phyloP scores from a whole-genome alignment of 1,140 invertebrate species.

The Drosophila ananassae region DNA sequence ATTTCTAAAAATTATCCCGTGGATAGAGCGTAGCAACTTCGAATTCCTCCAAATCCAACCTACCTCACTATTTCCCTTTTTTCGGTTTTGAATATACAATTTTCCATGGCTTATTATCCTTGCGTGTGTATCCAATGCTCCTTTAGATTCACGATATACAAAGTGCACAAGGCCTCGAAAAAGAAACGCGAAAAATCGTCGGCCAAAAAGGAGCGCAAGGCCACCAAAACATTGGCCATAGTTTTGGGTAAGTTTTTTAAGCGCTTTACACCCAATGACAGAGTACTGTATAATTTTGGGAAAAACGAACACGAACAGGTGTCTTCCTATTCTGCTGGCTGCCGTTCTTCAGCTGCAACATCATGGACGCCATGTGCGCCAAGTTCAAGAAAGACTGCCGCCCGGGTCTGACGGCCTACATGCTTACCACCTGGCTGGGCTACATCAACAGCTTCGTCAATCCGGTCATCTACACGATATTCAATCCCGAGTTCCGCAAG shows the following conservation, averaged over 20 bases:
- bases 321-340: conserved; percentile 99
- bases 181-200: conserved; percentile 98
- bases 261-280: not conserved
- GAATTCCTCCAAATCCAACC: not conserved
- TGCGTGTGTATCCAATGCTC: conserved; percentile 31
- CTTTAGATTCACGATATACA: conserved; percentile 94
- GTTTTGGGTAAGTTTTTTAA: conserved; percentile 94
- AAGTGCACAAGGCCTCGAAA: conserved; percentile 96
- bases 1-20: no score
- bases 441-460: conserved; percentile 99
- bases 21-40: not conserved
- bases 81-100: conserved; percentile 39
- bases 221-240: conserved; percentile 99
- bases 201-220: conserved; percentile 97
- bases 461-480: conserved; percentile 99
- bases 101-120: conserved; percentile 56
- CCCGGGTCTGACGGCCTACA: conserved; percentile 95
- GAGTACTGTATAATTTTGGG: not conserved
- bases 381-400: conserved; percentile 92
- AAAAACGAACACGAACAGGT: conserved; percentile 81
- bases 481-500: conserved; percentile 99
- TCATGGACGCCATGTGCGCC: conserved; percentile 97
- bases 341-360: conserved; percentile 99
- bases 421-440: conserved; percentile 98
- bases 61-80: not conserved